Percentiles rank a stretch among this genome's conserved stretches.
Conservation (phyloP, 1,140 invertebrate species). For the Drosophila pandora region DNA sequence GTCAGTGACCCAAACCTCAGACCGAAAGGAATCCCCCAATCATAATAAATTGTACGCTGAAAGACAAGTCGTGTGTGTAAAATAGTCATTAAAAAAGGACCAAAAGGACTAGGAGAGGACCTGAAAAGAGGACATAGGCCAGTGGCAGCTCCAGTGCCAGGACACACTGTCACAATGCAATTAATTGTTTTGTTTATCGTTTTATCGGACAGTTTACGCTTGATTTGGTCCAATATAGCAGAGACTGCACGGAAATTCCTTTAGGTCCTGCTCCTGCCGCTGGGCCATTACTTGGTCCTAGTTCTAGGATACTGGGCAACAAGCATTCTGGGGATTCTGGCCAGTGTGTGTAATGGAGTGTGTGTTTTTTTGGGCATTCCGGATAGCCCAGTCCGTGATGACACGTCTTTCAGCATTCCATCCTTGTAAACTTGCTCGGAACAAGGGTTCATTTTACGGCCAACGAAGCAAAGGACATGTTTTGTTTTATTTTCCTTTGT, state of each 20-base stretch:
- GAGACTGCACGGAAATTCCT: constrained; percentile 26
- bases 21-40: constrained; percentile 36
- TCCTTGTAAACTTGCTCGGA: constrained; percentile 1
- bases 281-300: no score
- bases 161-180: constrained; percentile 61
- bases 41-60: constrained; percentile 71
- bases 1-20: constrained; percentile 41
- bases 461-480: background rate
- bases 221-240: constrained; percentile 58
- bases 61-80: constrained; percentile 78
- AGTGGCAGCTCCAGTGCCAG: background rate
- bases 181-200: constrained; percentile 81
- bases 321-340: background rate
- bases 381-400: background rate
- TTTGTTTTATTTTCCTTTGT: background rate
- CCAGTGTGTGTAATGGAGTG: constrained; percentile 1
- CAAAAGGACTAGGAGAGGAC: constrained; percentile 30
- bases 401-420: background rate
- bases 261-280: background rate
- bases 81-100: constrained; percentile 76
- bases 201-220: constrained; percentile 76
- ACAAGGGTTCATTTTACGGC: constrained; percentile 1
- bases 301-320: background rate
- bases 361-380: background rate
- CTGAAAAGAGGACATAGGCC: constrained; percentile 5